Base-by-base conservation (phyloP, 2,113 vertebrate genomes). In the Pungitius pungitius region DNA sequence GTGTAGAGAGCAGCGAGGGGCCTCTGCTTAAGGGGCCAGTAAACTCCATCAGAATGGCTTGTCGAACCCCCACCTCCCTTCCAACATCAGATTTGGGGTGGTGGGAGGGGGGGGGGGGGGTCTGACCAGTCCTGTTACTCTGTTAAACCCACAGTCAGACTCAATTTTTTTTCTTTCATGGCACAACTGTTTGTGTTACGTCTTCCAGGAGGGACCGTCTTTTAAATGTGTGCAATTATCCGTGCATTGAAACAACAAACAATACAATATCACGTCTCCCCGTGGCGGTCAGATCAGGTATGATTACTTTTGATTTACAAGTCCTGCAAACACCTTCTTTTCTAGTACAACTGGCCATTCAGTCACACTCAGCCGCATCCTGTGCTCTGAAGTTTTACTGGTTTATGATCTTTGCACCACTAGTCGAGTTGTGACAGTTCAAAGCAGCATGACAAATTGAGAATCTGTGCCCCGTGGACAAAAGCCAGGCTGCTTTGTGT, bases 351-450 rank as follows among this genome's bases (percentile, higher is more conserved):
- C 27, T 7, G 15, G 18, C 33, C 59, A 9, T 22, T 73, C 88
- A 92, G 85, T 90, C 87, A 90, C 78, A 77, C 82, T 90, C 71
- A 59, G 83, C 80, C 67, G 74, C 80, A 90, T 89, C 91, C 89
- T 93, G 92, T 88, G 83, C 89, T 93, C 83, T 92, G 87, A 92
- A 91, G 87, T 93, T 89, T 91, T 92, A 89, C 82, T 89, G 84
- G 87, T 91, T 93, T 91, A 91, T 92, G 90, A 91, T 91, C 90
- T 89, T 88, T 91, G 86, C 82, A 81, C 82, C 82, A 82, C 68
- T 83, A 88, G 85, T 82, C 18, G 74, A 82, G 84, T 72, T 70
- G 84, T 89, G 89, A 91, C 91, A 91, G 91, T 93, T 93, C 89
- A 93, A 93, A 93, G 91, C 89, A 71, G 85, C 82, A 78, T 89